Evolutionary conservation across 2,797 vertebrate species (phyloP), one percentile per base, ranked within the genome.

Genomic region (Fratercula arctica): DNA sequence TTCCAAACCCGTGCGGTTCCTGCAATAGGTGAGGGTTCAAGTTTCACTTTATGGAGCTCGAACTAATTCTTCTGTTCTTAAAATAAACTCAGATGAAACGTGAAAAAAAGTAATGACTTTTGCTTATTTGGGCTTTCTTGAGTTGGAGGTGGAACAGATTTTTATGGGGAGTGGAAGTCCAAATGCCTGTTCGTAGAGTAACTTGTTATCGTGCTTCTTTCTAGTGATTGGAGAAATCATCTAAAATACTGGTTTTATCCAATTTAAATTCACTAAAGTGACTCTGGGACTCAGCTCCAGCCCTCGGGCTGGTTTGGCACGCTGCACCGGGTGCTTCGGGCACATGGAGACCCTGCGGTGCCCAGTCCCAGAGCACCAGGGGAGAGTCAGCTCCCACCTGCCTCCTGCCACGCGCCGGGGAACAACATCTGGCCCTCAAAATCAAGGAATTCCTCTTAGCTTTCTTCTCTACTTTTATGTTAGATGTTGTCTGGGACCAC

Each of bases 1-100:
- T 96, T 95, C 95, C 94, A 95, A 90, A 87, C 24, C 50, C 3
- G 2, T 69, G 76, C 70, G 54, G 75, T 83, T 95, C 68, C 77
- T 92, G 68, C 46, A 84, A 81, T 88, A 90, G 51, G 67, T 90
- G 74, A 94, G 89, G 77, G 61, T 90, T 95, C 76, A 72, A 21
- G 61, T 94, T 96, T 93, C 91, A 89, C 43, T 57, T 83, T 74
- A 76, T 5, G 39, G 60, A 89, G 67, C 28, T 76, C 11, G 0
- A 85, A 82, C n/a, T 39, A 64, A n/a, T 88, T 95, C 43, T 89
- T 95, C 50, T 68, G 28, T 68, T 92, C 56, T 78, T 88, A 82
- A 95, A 91, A 81, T 54, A 90, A 95, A 92, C 60, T 64, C 66
- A 72, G 33, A 56, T 41, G 33, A 72, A 90, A 57, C 0, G 3